Conservation (phyloP, 2,797 vertebrate genomes). For the Anabacerthia variegaticeps region DNA sequence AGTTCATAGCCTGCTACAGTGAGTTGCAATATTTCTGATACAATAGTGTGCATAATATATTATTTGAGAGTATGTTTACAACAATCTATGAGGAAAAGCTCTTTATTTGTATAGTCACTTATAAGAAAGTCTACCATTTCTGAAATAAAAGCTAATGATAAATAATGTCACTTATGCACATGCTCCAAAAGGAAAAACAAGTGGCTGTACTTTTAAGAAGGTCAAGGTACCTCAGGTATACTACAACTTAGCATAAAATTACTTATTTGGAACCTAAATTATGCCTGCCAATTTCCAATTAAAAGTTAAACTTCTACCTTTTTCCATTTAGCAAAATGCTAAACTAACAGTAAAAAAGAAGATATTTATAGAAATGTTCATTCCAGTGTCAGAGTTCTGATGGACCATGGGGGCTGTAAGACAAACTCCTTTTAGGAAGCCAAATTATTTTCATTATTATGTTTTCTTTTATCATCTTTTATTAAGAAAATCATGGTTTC, state of each 20-base stretch:
- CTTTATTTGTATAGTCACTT: background rate
- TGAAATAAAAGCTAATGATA: background rate
- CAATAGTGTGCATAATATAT: background rate
- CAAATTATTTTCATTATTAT: background rate
- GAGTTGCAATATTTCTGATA: conserved; percentile 9
- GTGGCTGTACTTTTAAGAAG: background rate
- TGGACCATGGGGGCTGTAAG: background rate
- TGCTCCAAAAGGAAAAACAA: background rate
- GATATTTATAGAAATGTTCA: background rate
- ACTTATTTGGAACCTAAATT: background rate
- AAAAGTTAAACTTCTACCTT: background rate
- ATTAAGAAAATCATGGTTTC: background rate
- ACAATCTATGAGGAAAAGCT: background rate
- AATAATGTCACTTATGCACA: background rate
- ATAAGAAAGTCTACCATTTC: conserved; percentile 13
- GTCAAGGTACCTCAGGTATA: background rate
- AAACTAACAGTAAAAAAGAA: background rate
- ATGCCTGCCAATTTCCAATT: background rate
- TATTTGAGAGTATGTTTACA: background rate
- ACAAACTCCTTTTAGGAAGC: background rate
- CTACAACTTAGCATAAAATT: background rate
- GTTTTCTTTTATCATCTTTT: background rate
- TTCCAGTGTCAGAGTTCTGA: background rate
- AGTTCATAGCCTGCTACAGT: background rate
- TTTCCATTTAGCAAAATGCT: background rate